These are phyloP conservation scores for Cardiocondyla obscurior DNA, from an alignment of 1,140 invertebrate genomes.

Conservation along the genomic window DNA sequence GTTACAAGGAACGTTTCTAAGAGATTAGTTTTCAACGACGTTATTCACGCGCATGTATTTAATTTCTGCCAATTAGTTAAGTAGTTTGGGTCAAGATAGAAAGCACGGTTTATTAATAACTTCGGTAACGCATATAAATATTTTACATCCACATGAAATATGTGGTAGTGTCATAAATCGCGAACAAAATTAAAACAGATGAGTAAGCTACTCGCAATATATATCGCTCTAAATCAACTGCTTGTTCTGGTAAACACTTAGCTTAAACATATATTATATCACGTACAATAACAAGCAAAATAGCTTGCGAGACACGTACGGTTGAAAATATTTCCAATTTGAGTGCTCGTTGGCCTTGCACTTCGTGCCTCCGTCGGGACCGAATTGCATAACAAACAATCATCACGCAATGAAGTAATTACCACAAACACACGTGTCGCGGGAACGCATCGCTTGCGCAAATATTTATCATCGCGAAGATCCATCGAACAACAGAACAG, in stretches of 20 bases:
- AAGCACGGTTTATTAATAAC: background rate
- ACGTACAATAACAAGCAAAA: conserved; percentile 18
- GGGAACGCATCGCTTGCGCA: conserved; percentile 18
- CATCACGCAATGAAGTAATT: conserved; percentile 51
- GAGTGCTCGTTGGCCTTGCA: conserved; percentile 19
- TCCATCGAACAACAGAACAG: conserved; percentile 36
- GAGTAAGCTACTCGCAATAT: background rate
- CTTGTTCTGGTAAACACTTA: conserved; percentile 2
- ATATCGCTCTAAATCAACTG: background rate
- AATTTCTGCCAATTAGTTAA: background rate
- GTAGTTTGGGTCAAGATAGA: background rate
- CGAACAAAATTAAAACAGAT: background rate
- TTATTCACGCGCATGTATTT: too few relatives aligned
- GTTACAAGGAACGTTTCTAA: background rate
- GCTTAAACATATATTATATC: conserved; percentile 1
- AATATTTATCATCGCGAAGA: conserved; percentile 46
- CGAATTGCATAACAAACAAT: conserved; percentile 54
- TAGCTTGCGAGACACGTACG: background rate
- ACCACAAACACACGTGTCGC: conserved; percentile 50
- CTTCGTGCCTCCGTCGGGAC: conserved; percentile 32
- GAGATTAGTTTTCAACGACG: background rate
- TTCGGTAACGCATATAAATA: background rate
- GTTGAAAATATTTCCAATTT: conserved; percentile 46
- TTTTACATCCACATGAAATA: background rate
- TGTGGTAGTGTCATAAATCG: background rate